Conservation (phyloP, 1,140 invertebrate genomes). For the Cardiocondyla obscurior region DNA sequence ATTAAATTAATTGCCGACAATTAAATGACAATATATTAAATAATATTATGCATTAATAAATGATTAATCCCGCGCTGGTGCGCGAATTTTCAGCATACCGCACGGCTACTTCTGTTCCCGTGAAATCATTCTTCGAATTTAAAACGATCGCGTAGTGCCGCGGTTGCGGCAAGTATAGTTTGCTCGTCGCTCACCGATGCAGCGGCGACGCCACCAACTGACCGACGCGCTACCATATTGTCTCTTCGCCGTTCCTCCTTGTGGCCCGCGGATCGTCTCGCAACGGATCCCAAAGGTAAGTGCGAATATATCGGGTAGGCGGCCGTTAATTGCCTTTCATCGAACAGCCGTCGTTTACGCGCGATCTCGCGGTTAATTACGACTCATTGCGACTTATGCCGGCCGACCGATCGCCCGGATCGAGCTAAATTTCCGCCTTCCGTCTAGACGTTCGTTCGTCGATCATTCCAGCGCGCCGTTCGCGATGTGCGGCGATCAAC, state of each 20-base stretch:
- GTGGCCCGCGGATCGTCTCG: too few relatives aligned
- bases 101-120: background rate
- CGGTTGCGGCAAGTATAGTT: too few relatives aligned
- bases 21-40: constrained; percentile 32
- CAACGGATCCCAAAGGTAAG: too few relatives aligned
- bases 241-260: too few relatives aligned
- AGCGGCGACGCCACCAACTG: too few relatives aligned
- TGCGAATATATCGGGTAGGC: too few relatives aligned
- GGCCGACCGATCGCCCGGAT: background rate
- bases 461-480: background rate
- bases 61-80: constrained; percentile 12
- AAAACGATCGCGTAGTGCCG: too few relatives aligned
- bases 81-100: background rate
- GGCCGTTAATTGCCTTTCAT: too few relatives aligned
- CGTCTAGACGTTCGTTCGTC: background rate
- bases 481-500: background rate
- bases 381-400: background rate
- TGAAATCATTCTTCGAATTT: too few relatives aligned
- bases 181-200: too few relatives aligned
- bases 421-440: background rate
- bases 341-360: too few relatives aligned
- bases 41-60: constrained; percentile 34
- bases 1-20: constrained; percentile 32
- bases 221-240: too few relatives aligned
- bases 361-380: background rate